These are phyloP conservation scores for Hydraecia micacea DNA, from an alignment of 2,888 invertebrate genomes.

Conservation along the genomic window DNA sequence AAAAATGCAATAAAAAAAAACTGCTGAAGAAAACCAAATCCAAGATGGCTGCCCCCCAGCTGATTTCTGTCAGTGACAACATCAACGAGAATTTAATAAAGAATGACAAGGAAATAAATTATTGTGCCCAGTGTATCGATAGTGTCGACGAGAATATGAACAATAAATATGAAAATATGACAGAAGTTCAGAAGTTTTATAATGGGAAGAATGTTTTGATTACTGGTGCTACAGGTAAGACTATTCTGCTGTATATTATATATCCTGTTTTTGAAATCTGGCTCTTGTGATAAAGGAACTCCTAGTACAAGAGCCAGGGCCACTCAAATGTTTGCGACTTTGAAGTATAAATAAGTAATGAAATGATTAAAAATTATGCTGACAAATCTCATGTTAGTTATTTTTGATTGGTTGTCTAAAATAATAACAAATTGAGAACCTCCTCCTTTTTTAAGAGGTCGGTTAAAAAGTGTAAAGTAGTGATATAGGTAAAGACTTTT, in stretches of 20 bases:
- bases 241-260: not conserved
- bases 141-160: constrained; percentile 72
- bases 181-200: constrained; percentile 90
- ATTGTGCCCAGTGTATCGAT: constrained; percentile 59
- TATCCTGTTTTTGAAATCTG: not conserved
- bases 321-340: no score
- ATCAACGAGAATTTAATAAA: constrained; percentile 38
- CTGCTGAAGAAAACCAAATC: not conserved
- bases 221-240: constrained; percentile 91
- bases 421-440: no score
- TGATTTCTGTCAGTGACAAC: constrained; percentile 44
- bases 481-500: not conserved
- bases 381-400: not conserved
- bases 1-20: constrained; percentile 56
- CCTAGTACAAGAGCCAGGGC: no score
- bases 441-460: no score
- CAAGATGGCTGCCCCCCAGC: constrained; percentile 56
- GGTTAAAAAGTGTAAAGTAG: no score
- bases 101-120: constrained; percentile 48
- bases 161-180: constrained; percentile 68
- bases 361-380: no score
- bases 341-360: no score
- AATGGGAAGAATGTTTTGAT: constrained; percentile 90
- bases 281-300: no score
- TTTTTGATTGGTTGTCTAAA: not conserved